These are phyloP conservation scores for Ethmia dodecea DNA, from an alignment of 2,888 invertebrate genomes.

Conservation along the genomic window DNA sequence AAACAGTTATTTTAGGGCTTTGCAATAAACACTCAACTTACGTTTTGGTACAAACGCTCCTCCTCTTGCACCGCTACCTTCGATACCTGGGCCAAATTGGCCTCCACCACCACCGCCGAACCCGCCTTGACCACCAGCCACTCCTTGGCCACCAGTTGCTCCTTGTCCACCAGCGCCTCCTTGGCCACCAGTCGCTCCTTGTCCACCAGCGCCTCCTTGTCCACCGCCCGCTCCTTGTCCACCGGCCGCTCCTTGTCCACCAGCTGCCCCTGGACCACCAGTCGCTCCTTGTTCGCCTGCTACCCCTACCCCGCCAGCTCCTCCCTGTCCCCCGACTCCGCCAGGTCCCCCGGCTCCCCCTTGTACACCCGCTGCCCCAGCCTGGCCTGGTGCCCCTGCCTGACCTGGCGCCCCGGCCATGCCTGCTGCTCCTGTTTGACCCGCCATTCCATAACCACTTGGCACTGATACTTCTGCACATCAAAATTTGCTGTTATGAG, in stretches of 20 bases:
- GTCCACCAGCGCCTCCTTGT: not conserved
- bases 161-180: not conserved
- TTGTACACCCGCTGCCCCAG: not conserved
- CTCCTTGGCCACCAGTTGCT: not conserved
- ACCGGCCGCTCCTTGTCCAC: not conserved
- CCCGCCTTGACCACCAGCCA: not conserved
- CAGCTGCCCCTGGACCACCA: not conserved
- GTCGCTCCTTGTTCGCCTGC: not conserved
- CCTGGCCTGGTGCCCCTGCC: not conserved
- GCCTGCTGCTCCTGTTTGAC: too few relatives aligned
- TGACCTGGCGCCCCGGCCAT: not conserved
- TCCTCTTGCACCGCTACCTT: too few relatives aligned
- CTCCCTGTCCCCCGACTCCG: not conserved
- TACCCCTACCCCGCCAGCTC: slow-evolving; percentile 2
- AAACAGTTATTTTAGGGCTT: too few relatives aligned
- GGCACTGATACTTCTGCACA: not conserved
- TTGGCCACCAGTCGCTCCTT: slow-evolving; percentile 1
- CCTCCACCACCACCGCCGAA: too few relatives aligned
- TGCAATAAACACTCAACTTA: too few relatives aligned
- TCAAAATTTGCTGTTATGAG: not conserved
- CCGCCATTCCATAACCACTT: not conserved
- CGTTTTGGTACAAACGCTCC: too few relatives aligned
- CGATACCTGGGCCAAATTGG: too few relatives aligned
- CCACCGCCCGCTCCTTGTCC: not conserved
- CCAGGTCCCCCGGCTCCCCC: not conserved